Conservation (phyloP, 2,888 invertebrate genomes). For the Rhagonycha fulva region DNA sequence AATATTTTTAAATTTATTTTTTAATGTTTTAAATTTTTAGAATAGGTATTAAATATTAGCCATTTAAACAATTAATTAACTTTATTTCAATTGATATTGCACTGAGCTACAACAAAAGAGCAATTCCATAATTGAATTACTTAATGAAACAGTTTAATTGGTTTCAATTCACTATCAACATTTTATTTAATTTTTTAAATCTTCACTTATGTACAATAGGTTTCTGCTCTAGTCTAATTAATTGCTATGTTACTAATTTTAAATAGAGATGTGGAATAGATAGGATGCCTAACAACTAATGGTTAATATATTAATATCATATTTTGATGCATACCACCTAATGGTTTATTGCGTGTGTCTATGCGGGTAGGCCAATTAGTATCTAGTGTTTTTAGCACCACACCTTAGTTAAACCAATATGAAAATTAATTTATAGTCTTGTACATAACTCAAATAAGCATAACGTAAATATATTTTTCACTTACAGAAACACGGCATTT, state of each 20-base stretch:
- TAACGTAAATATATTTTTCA: not conserved
- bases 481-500: conserved; percentile 16
- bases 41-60: too few relatives aligned
- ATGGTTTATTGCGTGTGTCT: not conserved
- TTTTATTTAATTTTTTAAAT: not conserved
- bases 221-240: conserved; percentile 6
- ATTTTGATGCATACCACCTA: conserved; percentile 4
- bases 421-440: conserved; percentile 2
- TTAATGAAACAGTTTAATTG: not conserved
- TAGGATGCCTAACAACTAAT: conserved; percentile 12
- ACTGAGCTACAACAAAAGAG: not conserved
- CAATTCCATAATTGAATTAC: not conserved
- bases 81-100: not conserved
- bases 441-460: not conserved
- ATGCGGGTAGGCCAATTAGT: not conserved
- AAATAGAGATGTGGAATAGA: conserved; percentile 15
- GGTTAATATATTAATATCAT: conserved; percentile 10
- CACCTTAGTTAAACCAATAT: not conserved
- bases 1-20: too few relatives aligned
- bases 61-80: too few relatives aligned
- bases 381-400: not conserved
- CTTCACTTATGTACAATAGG: not conserved
- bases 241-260: conserved; percentile 8
- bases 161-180: not conserved
- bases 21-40: too few relatives aligned